Base-by-base conservation (phyloP, 2,888 invertebrate species). In the Colletes collaris region DNA sequence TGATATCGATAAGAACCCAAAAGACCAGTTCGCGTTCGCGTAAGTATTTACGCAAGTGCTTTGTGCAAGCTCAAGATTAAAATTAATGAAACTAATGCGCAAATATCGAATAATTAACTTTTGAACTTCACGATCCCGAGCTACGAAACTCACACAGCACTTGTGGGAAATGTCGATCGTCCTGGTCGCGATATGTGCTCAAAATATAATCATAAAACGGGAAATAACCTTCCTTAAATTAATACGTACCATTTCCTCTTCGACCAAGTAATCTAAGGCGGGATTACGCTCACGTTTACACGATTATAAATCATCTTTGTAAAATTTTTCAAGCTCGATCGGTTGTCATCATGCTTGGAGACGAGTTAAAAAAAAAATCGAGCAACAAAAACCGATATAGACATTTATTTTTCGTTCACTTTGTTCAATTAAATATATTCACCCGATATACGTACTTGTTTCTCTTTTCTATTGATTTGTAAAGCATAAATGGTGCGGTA, bases 261-360 rank as follows among this genome's bases (percentile, higher is more conserved):
- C 71, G 83, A 83, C 83, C 77, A 85, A 85, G 55, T 85, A 83
- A 78, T 66, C 75, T 85, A 77, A 82, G 77, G 55, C 64, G 60
- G 66, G 75, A 64, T 63, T 44, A 67, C 68, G 46, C 52, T 63
- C 68, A 46, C 60, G 64, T 67, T 72, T 71, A 63, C 70, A 60
- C 65, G 63, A 81, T 59, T 78, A 72, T 71, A 64, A 59, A 70
- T 76, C 80, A 16, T 76, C 79, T 73, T 72, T 59, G 60, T 73
- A 82, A 64, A 27, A 68, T 69, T 58, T 49, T 73, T 68, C 58
- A 76, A 67, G 56, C 46, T 59, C 44, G 64, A 72, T 76, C 56
- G n/a, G n/a, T 58, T 27, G 27, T 52, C 19, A 13, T 44, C 10
- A 19, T 46, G 35, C 13, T 27, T 27, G 11, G 19, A 56, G n/a